Base-by-base conservation (phyloP, 2,888 invertebrate genomes). In the Synanthedon vespiformis region DNA sequence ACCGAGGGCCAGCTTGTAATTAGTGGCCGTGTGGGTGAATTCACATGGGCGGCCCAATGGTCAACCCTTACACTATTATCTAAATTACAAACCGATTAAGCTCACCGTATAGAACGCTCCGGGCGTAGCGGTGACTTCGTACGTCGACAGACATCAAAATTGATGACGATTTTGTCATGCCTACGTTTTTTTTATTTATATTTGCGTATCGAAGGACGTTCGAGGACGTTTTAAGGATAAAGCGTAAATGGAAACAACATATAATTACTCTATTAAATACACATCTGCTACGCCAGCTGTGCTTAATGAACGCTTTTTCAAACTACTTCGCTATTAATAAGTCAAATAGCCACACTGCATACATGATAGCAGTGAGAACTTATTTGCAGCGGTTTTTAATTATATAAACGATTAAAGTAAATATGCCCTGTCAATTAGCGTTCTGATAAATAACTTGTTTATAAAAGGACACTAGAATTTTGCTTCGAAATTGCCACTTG, bases 1-100 rank as follows among this genome's bases (percentile, higher is more conserved):
- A 11, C 13, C n/a, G 34, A 14, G 44, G 44, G 12, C 44, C 13
- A 44, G 44, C 11, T 44, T 44, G 44, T 44, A 44, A 44, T 44
- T 44, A 44, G 44, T 44, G 44, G 44, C 44, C 44, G n/a, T 44
- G 44, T 14, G 63, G 61, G 58, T 61, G 62, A 65, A 64, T 63
- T 60, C 52, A 58, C 57, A 59, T 63, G 61, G 63, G 58, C 65
- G 61, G 62, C 62, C 61, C 41, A n/a, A 34, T 50, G 60, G 57
- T 62, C 22, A 48, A 66, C 67, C 68, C 69, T 70, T 68, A 14
- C 63, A 65, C 73, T 74, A 77, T 76, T 76, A 74, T 70, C 70
- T 66, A 72, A 77, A 77, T 75, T 72, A 71, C 67, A 60, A 71
- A 68, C 72, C 59, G 67, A 74, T 74, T 72, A 70, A n/a, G 69